Base-by-base conservation (phyloP, 2,113 vertebrate genomes). In the Aphyosemion australe region DNA sequence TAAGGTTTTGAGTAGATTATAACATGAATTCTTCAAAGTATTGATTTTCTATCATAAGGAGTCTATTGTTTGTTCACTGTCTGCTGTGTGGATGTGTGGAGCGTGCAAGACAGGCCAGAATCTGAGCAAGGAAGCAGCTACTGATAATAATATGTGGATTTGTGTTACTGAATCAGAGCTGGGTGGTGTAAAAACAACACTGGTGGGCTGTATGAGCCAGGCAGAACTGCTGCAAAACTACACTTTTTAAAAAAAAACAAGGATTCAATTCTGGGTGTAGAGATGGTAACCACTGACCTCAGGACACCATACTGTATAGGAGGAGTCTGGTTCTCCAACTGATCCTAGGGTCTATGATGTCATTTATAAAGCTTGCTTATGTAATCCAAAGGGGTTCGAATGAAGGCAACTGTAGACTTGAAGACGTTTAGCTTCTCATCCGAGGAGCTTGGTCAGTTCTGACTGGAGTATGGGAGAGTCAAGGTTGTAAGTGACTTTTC, bases 11-110 rank as follows among this genome's bases (percentile, higher is more conserved):
- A 42, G 26, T 56, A n/a, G 32, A n/a, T 46, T 68, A 34, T 69
- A 55, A 74, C 10, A 71, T 70, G 15, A 53, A 47, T 47, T 52
- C 12, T 57, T 72, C 12, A 50, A 52, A 19, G 6, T 68, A 83
- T 86, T 55, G 81, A 75, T 86, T 79, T 84, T 71, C 63, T 82
- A 66, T 67, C 69, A 60, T 50, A 55, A 48, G 41, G 15, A 67
- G 60, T 74, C 61, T 74, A 69, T 65, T 65, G 59, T 80, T 85
- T 83, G 67, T 46, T 2, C 52, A 68, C 18, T 60, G 66, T 78
- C 67, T 80, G 54, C 65, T 18, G 66, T 56, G 26, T 53, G 46
- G 20, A 21, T 50, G 18, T 21, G 48, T 50, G 59, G 52, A 69
- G 60, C 56, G 21, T 71, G 62, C 68, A 57, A 15, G 68, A 65